Percentiles rank a stretch among this genome's conserved stretches.
Evolutionary conservation across 2,113 vertebrate genomes (phyloP).

Genomic region (Zosterops japonicus): DNA sequence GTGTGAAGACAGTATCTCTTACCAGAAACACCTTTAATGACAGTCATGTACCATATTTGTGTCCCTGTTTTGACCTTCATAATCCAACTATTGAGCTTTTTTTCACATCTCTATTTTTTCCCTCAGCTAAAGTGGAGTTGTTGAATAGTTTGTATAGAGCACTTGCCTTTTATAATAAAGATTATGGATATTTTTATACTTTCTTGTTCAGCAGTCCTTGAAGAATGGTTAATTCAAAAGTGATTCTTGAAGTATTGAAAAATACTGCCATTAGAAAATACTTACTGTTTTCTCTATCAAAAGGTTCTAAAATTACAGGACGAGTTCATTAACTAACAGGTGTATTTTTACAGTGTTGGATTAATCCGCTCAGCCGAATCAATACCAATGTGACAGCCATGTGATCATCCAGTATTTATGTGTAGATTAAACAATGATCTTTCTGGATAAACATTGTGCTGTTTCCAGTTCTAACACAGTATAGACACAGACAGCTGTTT

Average conservation of each 20-base stretch:
- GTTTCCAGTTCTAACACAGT: background rate
- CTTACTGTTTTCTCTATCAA: background rate
- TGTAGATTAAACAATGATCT: background rate
- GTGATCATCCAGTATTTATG: background rate
- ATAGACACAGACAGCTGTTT: background rate
- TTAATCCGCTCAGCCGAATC: slow-evolving; percentile 3
- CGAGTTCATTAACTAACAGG: background rate
- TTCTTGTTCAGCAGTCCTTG: slow-evolving; percentile 25
- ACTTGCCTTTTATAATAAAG: background rate
- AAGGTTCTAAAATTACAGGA: background rate
- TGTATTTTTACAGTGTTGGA: background rate
- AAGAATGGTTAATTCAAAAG: slow-evolving; percentile 21
- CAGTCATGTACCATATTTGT: background rate
- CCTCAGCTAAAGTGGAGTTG: background rate
- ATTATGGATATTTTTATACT: background rate
- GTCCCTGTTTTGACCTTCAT: background rate
- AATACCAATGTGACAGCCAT: background rate
- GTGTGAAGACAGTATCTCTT: background rate
- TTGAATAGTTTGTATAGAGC: background rate
- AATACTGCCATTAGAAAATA: background rate
- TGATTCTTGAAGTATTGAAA: background rate
- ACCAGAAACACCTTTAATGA: background rate
- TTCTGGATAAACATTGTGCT: background rate
- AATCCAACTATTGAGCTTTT: background rate
- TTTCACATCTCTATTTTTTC: background rate